A percentile compares a stretch with the other conserved stretches of the same genome.
These are phyloP conservation scores for Spisula solida DNA, from an alignment of 2,888 invertebrate species.

Conservation along the genomic window DNA sequence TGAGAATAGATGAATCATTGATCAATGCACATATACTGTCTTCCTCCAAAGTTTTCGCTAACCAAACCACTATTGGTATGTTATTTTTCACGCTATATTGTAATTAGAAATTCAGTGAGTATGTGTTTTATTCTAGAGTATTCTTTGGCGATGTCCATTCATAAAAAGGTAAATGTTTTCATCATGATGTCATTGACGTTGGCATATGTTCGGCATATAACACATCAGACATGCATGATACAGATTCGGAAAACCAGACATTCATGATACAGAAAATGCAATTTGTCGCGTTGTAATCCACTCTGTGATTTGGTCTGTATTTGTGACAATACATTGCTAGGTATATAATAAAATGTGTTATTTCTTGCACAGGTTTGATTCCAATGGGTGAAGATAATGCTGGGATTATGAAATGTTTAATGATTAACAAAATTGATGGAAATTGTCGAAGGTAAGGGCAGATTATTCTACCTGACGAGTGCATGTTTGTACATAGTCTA, in stretches of 20 bases:
- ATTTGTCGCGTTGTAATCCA: too few relatives aligned
- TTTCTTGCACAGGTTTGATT: constrained; percentile 90
- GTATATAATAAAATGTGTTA: neutral
- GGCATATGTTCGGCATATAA: too few relatives aligned
- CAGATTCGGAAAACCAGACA: too few relatives aligned
- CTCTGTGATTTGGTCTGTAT: too few relatives aligned
- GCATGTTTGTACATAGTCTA: neutral
- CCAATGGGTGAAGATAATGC: constrained; percentile 94
- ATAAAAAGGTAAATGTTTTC: too few relatives aligned
- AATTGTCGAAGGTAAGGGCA: constrained; percentile 90
- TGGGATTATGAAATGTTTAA: constrained; percentile 93
- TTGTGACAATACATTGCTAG: too few relatives aligned
- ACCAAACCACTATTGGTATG: constrained; percentile 94
- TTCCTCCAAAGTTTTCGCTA: constrained; percentile 96
- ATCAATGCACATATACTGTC: constrained; percentile 96
- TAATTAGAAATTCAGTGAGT: too few relatives aligned
- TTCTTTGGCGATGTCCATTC: too few relatives aligned
- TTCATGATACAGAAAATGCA: too few relatives aligned
- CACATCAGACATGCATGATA: too few relatives aligned
- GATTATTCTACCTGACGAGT: neutral
- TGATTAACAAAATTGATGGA: constrained; percentile 96
- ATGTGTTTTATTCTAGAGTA: too few relatives aligned
- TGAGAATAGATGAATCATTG: constrained; percentile 96
- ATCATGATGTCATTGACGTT: too few relatives aligned
- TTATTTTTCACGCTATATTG: constrained; percentile 51